Evolutionary conservation across 2,113 vertebrate species (phyloP).

Genomic region (Bos indicus): DNA sequence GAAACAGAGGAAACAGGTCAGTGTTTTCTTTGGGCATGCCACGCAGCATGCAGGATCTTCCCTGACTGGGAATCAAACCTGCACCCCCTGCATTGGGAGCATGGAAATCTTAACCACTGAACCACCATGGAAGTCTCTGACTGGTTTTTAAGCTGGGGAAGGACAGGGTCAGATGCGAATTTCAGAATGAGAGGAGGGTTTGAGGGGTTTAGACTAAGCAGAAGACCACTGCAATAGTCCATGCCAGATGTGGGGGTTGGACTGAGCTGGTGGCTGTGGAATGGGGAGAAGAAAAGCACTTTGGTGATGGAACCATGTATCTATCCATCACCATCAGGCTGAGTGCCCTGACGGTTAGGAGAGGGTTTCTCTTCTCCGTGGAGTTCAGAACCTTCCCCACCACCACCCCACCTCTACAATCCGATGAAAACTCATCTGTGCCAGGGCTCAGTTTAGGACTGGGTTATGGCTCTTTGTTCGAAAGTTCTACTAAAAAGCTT

Average conservation of each 20-base stretch:
- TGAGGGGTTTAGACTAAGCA: neutral
- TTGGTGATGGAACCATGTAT: neutral
- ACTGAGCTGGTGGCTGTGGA: neutral
- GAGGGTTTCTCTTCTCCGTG: neutral
- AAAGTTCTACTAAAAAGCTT: neutral
- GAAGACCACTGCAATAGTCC: neutral
- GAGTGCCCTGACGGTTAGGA: neutral
- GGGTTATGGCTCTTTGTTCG: neutral
- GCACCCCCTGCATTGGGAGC: neutral
- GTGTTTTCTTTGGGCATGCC: neutral
- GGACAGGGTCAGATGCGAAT: neutral
- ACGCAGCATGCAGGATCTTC: neutral
- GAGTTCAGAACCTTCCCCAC: neutral
- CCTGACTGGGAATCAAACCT: neutral
- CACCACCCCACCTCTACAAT: neutral
- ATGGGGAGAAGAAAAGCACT: neutral
- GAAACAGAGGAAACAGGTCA: neutral
- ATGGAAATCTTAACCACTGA: neutral
- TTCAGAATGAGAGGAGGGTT: neutral
- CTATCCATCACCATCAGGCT: neutral
- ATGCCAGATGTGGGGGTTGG: neutral
- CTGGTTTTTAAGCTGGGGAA: neutral
- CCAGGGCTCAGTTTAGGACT: neutral
- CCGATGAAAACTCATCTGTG: neutral
- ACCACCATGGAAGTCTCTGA: neutral